These are phyloP conservation scores for Eudemis profundana DNA, from an alignment of 2,888 invertebrate species.

Conservation along the genomic window DNA sequence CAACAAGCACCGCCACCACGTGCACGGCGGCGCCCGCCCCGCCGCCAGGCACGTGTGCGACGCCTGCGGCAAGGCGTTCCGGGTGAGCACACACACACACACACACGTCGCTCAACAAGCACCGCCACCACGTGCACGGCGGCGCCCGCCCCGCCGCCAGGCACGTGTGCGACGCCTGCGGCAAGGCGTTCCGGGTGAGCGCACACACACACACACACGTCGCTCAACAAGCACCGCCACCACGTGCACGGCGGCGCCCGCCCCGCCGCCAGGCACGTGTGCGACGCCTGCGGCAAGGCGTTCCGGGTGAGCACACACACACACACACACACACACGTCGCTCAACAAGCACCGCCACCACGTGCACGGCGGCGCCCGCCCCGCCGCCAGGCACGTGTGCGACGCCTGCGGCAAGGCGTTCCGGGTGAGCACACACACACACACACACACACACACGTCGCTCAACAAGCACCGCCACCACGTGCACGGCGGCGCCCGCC, in stretches of 20 bases:
- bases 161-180: slow-evolving; percentile 55
- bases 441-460: background rate
- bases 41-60: slow-evolving; percentile 57
- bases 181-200: background rate
- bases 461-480: background rate
- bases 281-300: slow-evolving; percentile 29
- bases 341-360: background rate
- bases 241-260: slow-evolving; percentile 60
- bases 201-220: background rate
- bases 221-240: slow-evolving; percentile 34
- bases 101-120: slow-evolving; percentile 11
- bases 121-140: slow-evolving; percentile 46
- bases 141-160: slow-evolving; percentile 46
- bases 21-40: slow-evolving; percentile 47
- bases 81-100: background rate
- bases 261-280: slow-evolving; percentile 57
- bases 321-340: background rate
- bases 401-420: background rate
- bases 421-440: background rate
- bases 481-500: background rate
- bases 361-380: slow-evolving; percentile 49
- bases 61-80: background rate
- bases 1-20: slow-evolving; percentile 26
- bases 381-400: slow-evolving; percentile 47
- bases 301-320: background rate